A percentile compares a stretch with the other conserved stretches of the same genome.
Evolutionary conservation across 2,113 vertebrate species (phyloP).

Genomic region (Jaculus jaculus): DNA sequence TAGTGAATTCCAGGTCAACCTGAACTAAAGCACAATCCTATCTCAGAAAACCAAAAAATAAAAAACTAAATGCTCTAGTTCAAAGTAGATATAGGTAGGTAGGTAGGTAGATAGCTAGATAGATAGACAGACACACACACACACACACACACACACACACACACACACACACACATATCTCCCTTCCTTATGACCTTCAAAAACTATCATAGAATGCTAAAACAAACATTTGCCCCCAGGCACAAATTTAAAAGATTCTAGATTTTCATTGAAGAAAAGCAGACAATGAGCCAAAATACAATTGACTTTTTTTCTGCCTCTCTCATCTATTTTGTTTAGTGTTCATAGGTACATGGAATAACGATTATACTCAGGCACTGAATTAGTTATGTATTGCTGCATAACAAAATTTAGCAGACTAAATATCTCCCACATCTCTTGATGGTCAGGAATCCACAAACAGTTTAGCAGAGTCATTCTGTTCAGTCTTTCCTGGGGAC

Average conservation of each 20-base stretch:
- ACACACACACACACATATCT: too few relatives aligned
- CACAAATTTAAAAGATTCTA: conserved; percentile 26
- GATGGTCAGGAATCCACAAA: neutral
- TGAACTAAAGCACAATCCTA: too few relatives aligned
- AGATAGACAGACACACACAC: too few relatives aligned
- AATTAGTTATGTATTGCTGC: conserved; percentile 34
- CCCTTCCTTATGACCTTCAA: conserved; percentile 6
- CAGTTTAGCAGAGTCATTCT: neutral
- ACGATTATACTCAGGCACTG: neutral
- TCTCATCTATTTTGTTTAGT: conserved; percentile 22
- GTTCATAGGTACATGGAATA: neutral
- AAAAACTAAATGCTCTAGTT: too few relatives aligned
- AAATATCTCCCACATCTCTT: neutral
- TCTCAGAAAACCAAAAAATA: too few relatives aligned
- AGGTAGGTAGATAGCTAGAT: too few relatives aligned
- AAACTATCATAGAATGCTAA: neutral
- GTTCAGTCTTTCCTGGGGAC: neutral
- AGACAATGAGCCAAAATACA: neutral
- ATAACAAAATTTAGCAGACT: conserved; percentile 39
- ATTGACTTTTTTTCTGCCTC: neutral
- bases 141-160: too few relatives aligned
- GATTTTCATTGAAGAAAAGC: neutral
- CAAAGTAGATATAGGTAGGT: too few relatives aligned
- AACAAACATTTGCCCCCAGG: neutral
- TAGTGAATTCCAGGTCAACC: too few relatives aligned